Evolutionary conservation across 2,113 vertebrate genomes (phyloP), one percentile per base, ranked within the genome.

Genomic region (Hippocampus zosterae): DNA sequence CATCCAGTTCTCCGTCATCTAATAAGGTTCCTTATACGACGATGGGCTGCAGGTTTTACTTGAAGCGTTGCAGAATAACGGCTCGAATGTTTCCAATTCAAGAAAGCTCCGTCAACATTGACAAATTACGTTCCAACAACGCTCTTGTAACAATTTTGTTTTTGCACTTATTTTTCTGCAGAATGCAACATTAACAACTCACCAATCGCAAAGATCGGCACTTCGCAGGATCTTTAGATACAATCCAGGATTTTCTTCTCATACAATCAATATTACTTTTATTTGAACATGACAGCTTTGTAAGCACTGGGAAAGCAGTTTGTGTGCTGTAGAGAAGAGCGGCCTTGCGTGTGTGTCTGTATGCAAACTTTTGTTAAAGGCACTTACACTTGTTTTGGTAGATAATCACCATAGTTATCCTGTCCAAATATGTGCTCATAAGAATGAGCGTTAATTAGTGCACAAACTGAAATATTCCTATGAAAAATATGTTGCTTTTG

Each of bases 1-100:
- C 72, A 87, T 99, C 82, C 93, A 94, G 79, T 99, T 98, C 85
- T 94, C 93, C 56, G 93, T 99, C 48, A 55, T 91, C 70, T 91
- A 29, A 18, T 33, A 87, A 87, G 76, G 27, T 52, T 52, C 23
- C 48, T 12, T 56, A 21, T 23, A 21, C 56, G 70, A 61, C 65
- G 64, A 67, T 7, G 2, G 40, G 63, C 63, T 65, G 59, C 65
- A 79, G 68, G 56, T 75, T 79, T 82, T 63, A 77, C 56, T 73
- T 65, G 41, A 65, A 77, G 74, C 83, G 74, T 74, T 42, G 16
- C 68, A 68, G 44, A 56, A 62, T 53, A 74, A 75, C 46, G 67
- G 61, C 52, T 67, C 21, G 50, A 5, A 80, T 25, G 57, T 69
- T 74, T 79, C 67, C 23, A 67, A 50, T 23, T 59, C 44, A 15